phyloP scores from a whole-genome alignment of 2,888 invertebrate genomes.

The Eupithecia pulchellata region DNA sequence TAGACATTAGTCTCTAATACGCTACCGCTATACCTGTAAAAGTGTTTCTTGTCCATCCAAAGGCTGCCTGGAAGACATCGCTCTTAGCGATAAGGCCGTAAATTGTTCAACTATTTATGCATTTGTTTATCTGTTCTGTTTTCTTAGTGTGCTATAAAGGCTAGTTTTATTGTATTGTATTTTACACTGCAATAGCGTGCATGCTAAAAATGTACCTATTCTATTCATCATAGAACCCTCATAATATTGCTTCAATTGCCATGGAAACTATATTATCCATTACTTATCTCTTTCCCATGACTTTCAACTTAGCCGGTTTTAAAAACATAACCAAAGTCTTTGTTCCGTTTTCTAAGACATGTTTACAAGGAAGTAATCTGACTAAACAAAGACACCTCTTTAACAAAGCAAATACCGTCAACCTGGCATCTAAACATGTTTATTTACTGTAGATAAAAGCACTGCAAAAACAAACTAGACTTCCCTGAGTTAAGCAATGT shows the following conservation, averaged over 20 bases:
- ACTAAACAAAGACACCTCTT: conserved; percentile 20
- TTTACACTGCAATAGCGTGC: neutral
- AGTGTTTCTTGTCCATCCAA: no score
- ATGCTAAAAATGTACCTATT: neutral
- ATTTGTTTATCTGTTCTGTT: no score
- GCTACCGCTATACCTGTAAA: no score
- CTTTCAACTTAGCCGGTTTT: conserved; percentile 1
- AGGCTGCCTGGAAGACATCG: no score
- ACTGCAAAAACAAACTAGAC: conserved; percentile 18
- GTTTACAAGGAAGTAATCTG: conserved; percentile 19
- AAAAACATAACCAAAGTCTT: neutral
- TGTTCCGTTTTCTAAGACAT: conserved; percentile 1
- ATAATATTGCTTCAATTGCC: neutral
- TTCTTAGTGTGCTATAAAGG: no score
- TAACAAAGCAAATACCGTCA: conserved; percentile 14
- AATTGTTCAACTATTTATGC: no score
- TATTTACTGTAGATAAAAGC: conserved; percentile 35
- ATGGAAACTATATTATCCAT: neutral
- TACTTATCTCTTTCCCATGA: neutral
- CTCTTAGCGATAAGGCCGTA: no score
- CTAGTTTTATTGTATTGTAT: no score
- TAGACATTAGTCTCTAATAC: no score
- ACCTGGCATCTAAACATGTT: conserved; percentile 17
- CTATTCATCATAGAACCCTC: neutral
- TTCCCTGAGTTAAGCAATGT: conserved; percentile 23